Base-by-base conservation (phyloP, 2,113 vertebrate genomes). In the Psophia crepitans region DNA sequence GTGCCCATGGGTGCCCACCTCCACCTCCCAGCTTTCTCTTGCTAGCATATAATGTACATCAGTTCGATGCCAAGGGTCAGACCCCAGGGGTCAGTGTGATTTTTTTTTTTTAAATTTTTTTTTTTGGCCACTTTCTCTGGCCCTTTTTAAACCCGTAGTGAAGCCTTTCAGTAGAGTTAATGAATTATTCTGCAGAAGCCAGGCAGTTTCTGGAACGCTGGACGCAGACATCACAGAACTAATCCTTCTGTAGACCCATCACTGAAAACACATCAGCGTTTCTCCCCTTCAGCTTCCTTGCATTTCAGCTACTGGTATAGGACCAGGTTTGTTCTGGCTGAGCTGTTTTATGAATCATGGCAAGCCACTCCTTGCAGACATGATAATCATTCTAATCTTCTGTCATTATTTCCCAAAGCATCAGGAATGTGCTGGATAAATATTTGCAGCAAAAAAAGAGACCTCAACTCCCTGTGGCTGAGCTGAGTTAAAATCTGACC, bases 151-250 rank as follows among this genome's bases (percentile, higher is more conserved):
- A 90, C 66, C 22, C 32, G 46, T 37, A 92, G 66, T 53, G 87
- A 90, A 92, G 73, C 51, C 65, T 95, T 94, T 94, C 90, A 87
- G 69, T 33, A 65, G 76, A 93, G 73, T 74, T 81, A 95, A 68
- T 89, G 86, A 93, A 69, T 81, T 89, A 44, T 87, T 89, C 68
- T 89, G 69, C 88, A 96, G 65, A 81, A 64, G 77, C 39, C 39
- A 54, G 73, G 43, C 56, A 56, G 48, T 95, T 94, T 97, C 92
- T 97, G 90, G 88, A 95, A 87, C 3, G 0, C 76, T 83, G 85
- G 88, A 48, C 83, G 90, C 90, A 69, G 95, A 93, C 80, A 93
- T 93, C 58, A 89, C 95, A 94, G 88, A 92, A 35, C 48, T 94
- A 94, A 97, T 96, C 96, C 78, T 82, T 74, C 41, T 89, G 61